Percentiles rank a stretch among this genome's conserved stretches.
Conservation (phyloP, 1,140 invertebrate species). For the Saccostrea echinata region DNA sequence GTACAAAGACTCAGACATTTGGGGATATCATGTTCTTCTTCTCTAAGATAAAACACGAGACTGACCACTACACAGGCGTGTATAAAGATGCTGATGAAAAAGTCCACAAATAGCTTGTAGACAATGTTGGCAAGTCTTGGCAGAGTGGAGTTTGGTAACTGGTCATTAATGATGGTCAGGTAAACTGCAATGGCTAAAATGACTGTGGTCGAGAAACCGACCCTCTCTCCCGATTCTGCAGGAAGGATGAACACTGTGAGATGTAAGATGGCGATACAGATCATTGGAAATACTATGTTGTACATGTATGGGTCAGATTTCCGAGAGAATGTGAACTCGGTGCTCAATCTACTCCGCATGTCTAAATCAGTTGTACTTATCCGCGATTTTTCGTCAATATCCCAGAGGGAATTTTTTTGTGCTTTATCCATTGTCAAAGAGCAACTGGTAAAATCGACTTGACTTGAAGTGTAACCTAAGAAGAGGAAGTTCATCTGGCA, state of each 20-base stretch:
- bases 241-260: conserved; percentile 24
- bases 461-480: neutral
- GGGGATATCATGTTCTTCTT: neutral
- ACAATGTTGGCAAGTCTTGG: conserved; percentile 6
- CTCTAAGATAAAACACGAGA: neutral
- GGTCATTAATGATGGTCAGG: conserved; percentile 1
- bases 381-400: neutral
- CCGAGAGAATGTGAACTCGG: neutral
- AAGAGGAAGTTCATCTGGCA: neutral
- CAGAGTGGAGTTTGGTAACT: neutral
- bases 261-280: neutral
- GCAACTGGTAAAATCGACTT: neutral
- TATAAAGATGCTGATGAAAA: conserved; percentile 8
- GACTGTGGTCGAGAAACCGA: conserved; percentile 7
- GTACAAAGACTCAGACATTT: neutral
- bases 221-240: conserved; percentile 26
- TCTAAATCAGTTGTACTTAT: neutral
- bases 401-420: neutral
- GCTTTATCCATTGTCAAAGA: neutral
- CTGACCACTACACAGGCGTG: neutral
- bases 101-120: neutral
- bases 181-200: conserved; percentile 16
- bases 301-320: neutral
- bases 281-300: conserved; percentile 8
- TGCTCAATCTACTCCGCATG: neutral